phyloP scores from a whole-genome alignment of 2,888 invertebrate species.

The Lithodes maja region DNA sequence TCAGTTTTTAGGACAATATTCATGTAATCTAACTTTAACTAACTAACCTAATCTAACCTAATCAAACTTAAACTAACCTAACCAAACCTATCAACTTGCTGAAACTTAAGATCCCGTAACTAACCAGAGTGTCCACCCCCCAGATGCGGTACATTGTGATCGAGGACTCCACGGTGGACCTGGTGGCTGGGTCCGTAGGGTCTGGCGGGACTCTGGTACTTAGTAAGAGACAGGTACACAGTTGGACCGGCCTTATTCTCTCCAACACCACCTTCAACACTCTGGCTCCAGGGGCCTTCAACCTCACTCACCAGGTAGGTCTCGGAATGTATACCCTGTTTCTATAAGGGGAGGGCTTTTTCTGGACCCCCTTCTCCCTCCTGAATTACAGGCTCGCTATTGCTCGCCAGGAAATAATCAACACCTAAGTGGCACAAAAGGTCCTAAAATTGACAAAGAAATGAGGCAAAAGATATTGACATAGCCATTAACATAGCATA shows the following conservation, averaged over 20 bases:
- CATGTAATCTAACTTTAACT: not conserved
- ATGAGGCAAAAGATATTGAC: too few relatives aligned
- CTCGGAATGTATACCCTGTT: not conserved
- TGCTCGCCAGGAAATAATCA: too few relatives aligned
- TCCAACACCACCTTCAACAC: constrained; percentile 16
- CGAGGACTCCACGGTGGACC: constrained; percentile 14
- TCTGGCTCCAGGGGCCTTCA: constrained; percentile 33
- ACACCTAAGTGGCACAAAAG: too few relatives aligned
- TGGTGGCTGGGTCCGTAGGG: constrained; percentile 28
- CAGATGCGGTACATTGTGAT: constrained; percentile 45
- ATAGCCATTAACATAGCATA: too few relatives aligned
- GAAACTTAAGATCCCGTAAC: not conserved
- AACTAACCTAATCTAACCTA: not conserved
- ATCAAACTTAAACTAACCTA: not conserved
- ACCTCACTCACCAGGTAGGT: constrained; percentile 29
- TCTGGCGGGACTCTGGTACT: constrained; percentile 1
- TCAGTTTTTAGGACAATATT: too few relatives aligned
- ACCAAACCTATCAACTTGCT: not conserved
- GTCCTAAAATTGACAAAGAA: too few relatives aligned
- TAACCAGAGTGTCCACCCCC: not conserved
- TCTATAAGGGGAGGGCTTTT: too few relatives aligned
- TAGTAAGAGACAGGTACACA: not conserved
- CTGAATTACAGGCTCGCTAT: too few relatives aligned
- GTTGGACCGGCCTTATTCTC: constrained; percentile 20
- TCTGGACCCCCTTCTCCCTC: too few relatives aligned